Evolutionary conservation across 2,888 invertebrate genomes (phyloP).

Genomic region (Epistrophe eligans): DNA sequence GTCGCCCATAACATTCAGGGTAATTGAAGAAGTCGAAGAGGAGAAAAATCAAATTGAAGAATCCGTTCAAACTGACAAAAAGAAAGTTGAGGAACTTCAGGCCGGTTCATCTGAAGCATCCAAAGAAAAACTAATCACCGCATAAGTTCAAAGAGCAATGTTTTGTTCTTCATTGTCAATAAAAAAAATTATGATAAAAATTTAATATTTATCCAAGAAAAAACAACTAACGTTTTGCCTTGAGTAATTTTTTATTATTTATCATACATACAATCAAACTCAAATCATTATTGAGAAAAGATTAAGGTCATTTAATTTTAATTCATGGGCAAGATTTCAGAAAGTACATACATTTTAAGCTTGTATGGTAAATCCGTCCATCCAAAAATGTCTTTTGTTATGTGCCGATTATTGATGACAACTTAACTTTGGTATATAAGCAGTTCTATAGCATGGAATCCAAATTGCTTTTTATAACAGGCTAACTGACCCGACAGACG

Average conservation of each 20-base stretch:
- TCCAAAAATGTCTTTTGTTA: no score
- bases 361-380: no score
- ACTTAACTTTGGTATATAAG: no score
- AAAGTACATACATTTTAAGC: no score
- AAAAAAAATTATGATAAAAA: background rate
- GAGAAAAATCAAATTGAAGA: conserved; percentile 67
- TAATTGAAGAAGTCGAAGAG: conserved; percentile 75
- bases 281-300: no score
- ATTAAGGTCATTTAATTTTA: no score
- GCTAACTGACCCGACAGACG: no score
- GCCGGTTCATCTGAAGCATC: conserved; percentile 45
- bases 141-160: conserved; percentile 4
- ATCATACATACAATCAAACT: no score
- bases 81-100: conserved; percentile 54
- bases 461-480: no score
- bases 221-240: background rate
- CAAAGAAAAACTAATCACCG: conserved; percentile 57
- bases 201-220: background rate
- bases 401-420: no score
- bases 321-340: no score
- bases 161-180: background rate
- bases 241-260: background rate
- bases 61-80: conserved; percentile 8
- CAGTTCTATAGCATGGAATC: no score
- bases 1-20: conserved; percentile 85